phyloP scores from a whole-genome alignment of 2,888 invertebrate genomes.

The Tuta absoluta region DNA sequence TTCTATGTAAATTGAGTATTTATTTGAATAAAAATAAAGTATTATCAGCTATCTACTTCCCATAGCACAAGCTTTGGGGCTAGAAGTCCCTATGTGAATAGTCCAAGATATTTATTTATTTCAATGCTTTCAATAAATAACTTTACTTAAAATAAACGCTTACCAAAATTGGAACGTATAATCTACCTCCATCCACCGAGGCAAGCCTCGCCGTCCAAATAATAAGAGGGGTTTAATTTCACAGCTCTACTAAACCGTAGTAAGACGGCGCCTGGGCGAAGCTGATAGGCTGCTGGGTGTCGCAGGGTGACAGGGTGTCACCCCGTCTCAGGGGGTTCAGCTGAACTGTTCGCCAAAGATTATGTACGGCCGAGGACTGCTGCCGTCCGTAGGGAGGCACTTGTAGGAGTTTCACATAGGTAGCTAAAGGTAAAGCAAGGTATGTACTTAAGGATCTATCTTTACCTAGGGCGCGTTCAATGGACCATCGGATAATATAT shows the following conservation, averaged over 20 bases:
- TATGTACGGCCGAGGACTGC: constrained; percentile 15
- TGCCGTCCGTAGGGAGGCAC: not conserved
- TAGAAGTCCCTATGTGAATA: too few species aligned
- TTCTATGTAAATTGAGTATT: too few species aligned
- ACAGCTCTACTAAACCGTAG: constrained; percentile 40
- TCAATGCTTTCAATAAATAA: too few species aligned
- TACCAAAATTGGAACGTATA: not conserved
- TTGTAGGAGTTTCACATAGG: not conserved
- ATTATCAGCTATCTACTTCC: too few species aligned
- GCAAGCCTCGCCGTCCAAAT: constrained; percentile 13
- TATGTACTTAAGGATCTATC: too few species aligned
- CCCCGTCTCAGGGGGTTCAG: constrained; percentile 32
- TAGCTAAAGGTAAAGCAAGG: too few species aligned
- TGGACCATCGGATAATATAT: too few species aligned
- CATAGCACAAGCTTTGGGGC: too few species aligned
- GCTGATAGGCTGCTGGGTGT: constrained; percentile 41
- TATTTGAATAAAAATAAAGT: too few species aligned
- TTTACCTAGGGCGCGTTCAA: too few species aligned
- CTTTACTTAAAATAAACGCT: not conserved
- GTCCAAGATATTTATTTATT: too few species aligned
- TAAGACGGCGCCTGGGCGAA: constrained; percentile 44
- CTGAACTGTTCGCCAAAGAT: constrained; percentile 17
- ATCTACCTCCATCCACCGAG: not conserved
- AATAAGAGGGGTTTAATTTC: constrained; percentile 35
- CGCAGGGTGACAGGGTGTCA: constrained; percentile 39